These are phyloP conservation scores for Oryzias sinensis DNA, from an alignment of 2,797 vertebrate genomes.

Conservation along the genomic window DNA sequence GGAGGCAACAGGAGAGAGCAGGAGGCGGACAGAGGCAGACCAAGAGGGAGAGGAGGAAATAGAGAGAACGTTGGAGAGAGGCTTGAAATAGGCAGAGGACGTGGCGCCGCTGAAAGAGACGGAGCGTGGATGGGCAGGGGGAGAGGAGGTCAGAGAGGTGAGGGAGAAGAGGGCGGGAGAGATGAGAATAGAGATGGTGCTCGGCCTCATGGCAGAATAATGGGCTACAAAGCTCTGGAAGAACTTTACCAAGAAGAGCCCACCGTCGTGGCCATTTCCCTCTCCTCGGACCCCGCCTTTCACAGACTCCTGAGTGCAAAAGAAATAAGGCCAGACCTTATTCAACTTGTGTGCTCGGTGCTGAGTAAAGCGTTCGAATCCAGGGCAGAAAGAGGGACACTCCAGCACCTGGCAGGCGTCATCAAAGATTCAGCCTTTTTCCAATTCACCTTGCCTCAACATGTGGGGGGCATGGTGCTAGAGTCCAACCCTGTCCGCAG, in stretches of 20 bases:
- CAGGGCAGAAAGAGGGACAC: conserved; percentile 74
- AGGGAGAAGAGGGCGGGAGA: conserved; percentile 7
- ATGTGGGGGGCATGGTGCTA: conserved; percentile 80
- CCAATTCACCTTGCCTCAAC: conserved; percentile 77
- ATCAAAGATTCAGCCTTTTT: conserved; percentile 88
- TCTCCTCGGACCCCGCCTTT: conserved; percentile 77
- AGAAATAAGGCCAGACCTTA: conserved; percentile 74
- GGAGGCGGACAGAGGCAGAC: background rate
- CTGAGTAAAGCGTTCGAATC: conserved; percentile 84
- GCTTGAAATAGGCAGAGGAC: conserved; percentile 5
- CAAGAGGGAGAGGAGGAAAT: background rate
- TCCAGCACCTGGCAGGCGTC: conserved; percentile 80
- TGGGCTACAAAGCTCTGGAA: conserved; percentile 82
- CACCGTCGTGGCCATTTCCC: conserved; percentile 83
- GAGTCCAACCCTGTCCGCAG: conserved; percentile 67
- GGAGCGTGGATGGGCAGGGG: background rate
- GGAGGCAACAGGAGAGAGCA: background rate
- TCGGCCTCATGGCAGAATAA: conserved; percentile 46
- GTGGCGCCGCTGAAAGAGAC: conserved; percentile 5
- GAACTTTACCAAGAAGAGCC: conserved; percentile 82
- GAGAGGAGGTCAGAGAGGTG: conserved; percentile 20
- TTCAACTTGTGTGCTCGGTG: conserved; percentile 84
- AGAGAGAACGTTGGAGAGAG: conserved; percentile 3
- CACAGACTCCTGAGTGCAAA: conserved; percentile 70
- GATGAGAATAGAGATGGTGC: conserved; percentile 19